These are phyloP conservation scores for Oncopodura yosiiana DNA, from an alignment of 1,140 invertebrate genomes.

Conservation along the genomic window DNA sequence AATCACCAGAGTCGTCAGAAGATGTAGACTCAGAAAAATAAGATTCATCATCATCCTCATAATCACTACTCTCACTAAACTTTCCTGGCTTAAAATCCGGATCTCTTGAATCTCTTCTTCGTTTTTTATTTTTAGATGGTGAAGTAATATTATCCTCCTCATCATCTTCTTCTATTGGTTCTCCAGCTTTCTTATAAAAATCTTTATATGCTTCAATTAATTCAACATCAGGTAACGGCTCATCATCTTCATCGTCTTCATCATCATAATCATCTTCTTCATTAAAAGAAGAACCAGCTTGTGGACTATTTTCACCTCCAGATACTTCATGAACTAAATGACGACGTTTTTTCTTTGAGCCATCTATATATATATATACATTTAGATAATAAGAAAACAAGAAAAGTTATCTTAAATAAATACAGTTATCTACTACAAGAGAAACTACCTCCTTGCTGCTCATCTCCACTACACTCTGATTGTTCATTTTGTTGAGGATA, in stretches of 20 bases:
- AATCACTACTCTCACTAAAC: neutral
- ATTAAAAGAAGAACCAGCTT: too few relatives aligned
- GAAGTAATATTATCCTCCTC: neutral
- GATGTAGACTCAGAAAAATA: neutral
- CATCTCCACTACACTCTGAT: neutral
- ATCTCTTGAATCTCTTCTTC: neutral
- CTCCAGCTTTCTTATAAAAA: conserved; percentile 70
- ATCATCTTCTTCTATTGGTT: conserved; percentile 36
- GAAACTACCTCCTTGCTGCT: neutral
- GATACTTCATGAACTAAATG: conserved; percentile 15
- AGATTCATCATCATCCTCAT: neutral
- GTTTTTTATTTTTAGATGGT: neutral
- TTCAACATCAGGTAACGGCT: conserved; percentile 54
- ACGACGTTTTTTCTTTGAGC: conserved; percentile 7
- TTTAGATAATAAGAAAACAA: neutral
- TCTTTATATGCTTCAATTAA: conserved; percentile 65
- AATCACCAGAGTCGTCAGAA: neutral
- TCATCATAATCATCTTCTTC: conserved; percentile 36
- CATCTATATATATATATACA: neutral
- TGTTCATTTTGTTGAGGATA: too few relatives aligned
- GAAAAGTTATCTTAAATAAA: neutral
- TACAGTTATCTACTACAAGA: neutral
- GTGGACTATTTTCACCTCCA: neutral
- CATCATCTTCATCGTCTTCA: conserved; percentile 38
- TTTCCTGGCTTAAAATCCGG: neutral